These are phyloP conservation scores for Callionymus lyra DNA, from an alignment of 2,113 vertebrate genomes.

Conservation along the genomic window DNA sequence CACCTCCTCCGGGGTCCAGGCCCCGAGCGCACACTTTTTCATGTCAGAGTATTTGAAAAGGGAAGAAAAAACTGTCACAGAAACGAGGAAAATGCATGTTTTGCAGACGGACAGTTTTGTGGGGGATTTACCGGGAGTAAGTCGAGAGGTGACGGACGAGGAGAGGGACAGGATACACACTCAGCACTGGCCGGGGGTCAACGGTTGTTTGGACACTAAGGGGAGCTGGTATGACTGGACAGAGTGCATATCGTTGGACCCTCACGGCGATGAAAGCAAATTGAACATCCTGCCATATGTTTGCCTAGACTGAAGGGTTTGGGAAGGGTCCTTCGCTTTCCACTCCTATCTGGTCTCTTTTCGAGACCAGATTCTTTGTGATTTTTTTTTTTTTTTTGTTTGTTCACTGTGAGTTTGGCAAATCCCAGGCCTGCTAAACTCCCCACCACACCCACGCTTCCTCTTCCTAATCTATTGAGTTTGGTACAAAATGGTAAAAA, in stretches of 20 bases:
- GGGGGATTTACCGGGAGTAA: conserved; percentile 77
- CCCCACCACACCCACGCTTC: conserved; percentile 20
- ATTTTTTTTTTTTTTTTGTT: conserved; percentile 60
- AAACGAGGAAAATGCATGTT: conserved; percentile 77
- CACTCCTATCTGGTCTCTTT: conserved; percentile 62
- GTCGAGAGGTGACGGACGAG: conserved; percentile 70
- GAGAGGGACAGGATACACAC: conserved; percentile 81
- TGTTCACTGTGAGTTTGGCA: conserved; percentile 69
- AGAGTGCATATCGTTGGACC: conserved; percentile 94
- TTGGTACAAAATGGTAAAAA: conserved; percentile 34
- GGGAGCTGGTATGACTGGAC: conserved; percentile 98
- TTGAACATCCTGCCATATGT: conserved; percentile 98
- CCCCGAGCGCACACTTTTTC: conserved; percentile 91
- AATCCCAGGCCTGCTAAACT: conserved; percentile 46
- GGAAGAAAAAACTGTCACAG: conserved; percentile 82
- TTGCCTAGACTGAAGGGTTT: conserved; percentile 89
- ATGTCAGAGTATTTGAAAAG: conserved; percentile 95
- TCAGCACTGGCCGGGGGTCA: conserved; percentile 85
- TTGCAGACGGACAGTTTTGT: conserved; percentile 71
- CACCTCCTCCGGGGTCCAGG: conserved; percentile 88
- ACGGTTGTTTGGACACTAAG: conserved; percentile 92
- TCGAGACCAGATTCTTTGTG: conserved; percentile 39
- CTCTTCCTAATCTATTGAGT: conserved; percentile 42
- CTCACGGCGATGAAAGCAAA: conserved; percentile 87
- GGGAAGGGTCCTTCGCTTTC: conserved; percentile 69